Percentiles rank a stretch among this genome's conserved stretches.
Evolutionary conservation across 37 sponge, comb jelly and placozoan genomes (phyloP).

Genomic region (Agelas oroides): DNA sequence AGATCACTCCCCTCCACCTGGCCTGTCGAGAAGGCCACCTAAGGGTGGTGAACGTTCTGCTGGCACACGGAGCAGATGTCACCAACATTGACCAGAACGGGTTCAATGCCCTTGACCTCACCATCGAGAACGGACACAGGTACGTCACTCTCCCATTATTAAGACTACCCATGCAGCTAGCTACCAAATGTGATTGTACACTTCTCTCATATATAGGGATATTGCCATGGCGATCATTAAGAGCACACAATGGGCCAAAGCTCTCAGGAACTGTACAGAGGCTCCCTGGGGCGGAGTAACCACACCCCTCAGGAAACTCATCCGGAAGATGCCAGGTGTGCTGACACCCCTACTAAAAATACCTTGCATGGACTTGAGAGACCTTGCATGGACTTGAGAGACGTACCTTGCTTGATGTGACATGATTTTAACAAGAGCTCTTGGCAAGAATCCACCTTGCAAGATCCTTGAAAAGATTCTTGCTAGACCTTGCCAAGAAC

Average conservation of each 20-base stretch:
- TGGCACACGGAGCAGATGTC: conserved; percentile 76
- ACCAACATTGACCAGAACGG: conserved; percentile 32
- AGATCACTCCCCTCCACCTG: conserved; percentile 88
- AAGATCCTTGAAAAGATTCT: no score
- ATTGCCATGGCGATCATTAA: conserved; percentile 81
- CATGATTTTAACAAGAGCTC: no score
- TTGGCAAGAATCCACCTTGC: no score
- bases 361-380: no score
- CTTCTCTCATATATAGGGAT: conserved; percentile 53
- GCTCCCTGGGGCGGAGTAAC: not conserved
- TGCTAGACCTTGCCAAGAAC: no score
- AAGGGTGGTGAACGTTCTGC: conserved; percentile 54
- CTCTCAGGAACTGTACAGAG: conserved; percentile 67
- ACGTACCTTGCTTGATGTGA: no score
- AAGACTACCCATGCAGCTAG: no score
- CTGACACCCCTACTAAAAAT: no score
- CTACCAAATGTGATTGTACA: no score
- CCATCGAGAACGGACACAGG: conserved; percentile 90
- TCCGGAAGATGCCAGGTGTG: conserved; percentile 86
- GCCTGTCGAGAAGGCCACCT: conserved; percentile 82
- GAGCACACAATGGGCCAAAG: conserved; percentile 59
- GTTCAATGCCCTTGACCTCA: conserved; percentile 82
- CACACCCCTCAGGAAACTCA: conserved; percentile 87
- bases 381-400: no score
- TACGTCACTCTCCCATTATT: conserved; percentile 30